phyloP scores from a whole-genome alignment of 1,140 invertebrate species.

The Centruroides sculpturatus region DNA sequence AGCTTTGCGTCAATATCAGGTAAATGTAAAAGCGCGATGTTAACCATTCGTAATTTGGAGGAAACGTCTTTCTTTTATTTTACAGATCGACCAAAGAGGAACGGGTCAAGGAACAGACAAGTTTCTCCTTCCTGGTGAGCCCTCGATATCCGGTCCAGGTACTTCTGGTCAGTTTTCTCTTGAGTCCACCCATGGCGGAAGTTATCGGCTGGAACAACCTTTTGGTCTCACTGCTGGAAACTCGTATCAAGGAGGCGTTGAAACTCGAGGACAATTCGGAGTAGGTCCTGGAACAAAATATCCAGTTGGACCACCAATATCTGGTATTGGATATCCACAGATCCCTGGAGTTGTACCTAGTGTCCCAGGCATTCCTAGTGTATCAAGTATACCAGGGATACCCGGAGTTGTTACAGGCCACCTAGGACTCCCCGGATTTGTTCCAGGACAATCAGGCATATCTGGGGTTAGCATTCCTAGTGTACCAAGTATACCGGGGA shows the following conservation, averaged over 20 bases:
- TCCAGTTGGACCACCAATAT: not conserved
- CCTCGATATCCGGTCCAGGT: too few species aligned
- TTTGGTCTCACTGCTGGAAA: conserved; percentile 3
- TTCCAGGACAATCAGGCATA: not conserved
- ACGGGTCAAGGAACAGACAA: not conserved
- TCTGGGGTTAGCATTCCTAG: too few species aligned
- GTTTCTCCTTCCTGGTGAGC: not conserved
- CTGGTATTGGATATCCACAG: not conserved
- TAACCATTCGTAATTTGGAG: too few species aligned
- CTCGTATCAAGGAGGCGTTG: conserved; percentile 4
- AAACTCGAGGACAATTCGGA: conserved; percentile 7
- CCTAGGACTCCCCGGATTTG: not conserved
- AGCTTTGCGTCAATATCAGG: too few species aligned
- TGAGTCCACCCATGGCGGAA: conserved; percentile 4
- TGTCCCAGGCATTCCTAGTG: too few species aligned
- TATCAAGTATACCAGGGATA: not conserved
- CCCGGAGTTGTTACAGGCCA: not conserved
- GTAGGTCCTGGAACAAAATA: not conserved
- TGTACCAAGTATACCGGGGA: not conserved
- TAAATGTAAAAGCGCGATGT: too few species aligned
- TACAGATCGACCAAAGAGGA: not conserved
- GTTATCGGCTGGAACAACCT: conserved; percentile 9
- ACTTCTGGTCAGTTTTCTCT: conserved; percentile 2
- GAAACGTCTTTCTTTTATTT: too few species aligned
- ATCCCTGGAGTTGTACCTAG: too few species aligned